Conservation (phyloP, 2,797 vertebrate genomes). For the Girardinus metallicus region DNA sequence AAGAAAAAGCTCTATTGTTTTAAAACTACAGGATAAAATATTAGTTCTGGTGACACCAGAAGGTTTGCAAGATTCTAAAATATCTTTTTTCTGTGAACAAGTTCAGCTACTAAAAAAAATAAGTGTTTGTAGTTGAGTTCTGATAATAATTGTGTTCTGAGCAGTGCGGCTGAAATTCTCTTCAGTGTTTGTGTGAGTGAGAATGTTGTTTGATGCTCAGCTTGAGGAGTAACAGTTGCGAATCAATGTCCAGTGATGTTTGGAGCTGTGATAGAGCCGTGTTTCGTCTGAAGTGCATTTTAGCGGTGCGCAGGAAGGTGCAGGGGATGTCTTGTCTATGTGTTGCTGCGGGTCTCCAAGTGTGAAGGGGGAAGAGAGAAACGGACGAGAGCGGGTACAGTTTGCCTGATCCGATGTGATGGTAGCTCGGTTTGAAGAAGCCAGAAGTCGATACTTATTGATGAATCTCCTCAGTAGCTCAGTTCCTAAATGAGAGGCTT, state of each 20-base stretch:
- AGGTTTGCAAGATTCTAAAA: neutral
- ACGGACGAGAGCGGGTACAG: slow-evolving; percentile 6
- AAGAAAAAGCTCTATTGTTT: neutral
- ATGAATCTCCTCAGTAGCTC: slow-evolving; percentile 55
- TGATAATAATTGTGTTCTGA: neutral
- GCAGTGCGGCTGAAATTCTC: slow-evolving; percentile 15
- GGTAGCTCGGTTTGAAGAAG: slow-evolving; percentile 60
- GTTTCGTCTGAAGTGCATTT: slow-evolving; percentile 48
- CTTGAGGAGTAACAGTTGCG: slow-evolving; percentile 56
- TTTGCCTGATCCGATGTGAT: slow-evolving; percentile 53
- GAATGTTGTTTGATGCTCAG: slow-evolving; percentile 41
- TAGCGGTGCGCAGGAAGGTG: neutral
- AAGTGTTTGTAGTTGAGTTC: neutral
- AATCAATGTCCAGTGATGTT: slow-evolving; percentile 62
- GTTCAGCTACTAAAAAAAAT: slow-evolving; percentile 4
- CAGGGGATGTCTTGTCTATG: slow-evolving; percentile 6
- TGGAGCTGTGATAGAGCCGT: slow-evolving; percentile 45
- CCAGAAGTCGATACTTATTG: slow-evolving; percentile 65
- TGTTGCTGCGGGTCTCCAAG: slow-evolving; percentile 1
- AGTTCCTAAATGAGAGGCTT: slow-evolving; percentile 58
- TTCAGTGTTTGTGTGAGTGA: slow-evolving; percentile 11
- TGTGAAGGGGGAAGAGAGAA: slow-evolving; percentile 1
- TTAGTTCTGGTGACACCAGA: neutral
- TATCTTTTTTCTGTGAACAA: neutral
- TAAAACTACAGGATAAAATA: neutral